Evolutionary conservation across 2,797 vertebrate species (phyloP).

Genomic region (Limosa lapponica): DNA sequence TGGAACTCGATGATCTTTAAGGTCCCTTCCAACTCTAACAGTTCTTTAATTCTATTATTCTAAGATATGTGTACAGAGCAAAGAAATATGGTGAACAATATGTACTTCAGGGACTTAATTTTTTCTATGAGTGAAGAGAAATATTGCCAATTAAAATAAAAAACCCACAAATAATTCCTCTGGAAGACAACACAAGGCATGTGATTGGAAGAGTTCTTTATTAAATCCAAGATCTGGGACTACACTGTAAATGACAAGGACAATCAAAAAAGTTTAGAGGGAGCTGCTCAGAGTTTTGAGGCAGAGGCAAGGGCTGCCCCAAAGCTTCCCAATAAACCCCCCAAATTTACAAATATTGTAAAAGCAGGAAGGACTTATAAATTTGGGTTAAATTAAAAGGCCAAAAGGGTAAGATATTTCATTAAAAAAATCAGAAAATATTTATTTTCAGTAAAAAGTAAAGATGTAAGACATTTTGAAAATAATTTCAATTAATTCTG

Average conservation of each 20-base stretch:
- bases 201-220: not conserved
- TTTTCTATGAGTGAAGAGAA: not conserved
- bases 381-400: not conserved
- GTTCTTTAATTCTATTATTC: too few relatives aligned
- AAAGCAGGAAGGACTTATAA: not conserved
- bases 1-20: too few relatives aligned
- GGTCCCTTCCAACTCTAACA: too few relatives aligned
- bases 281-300: not conserved
- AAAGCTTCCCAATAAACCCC: not conserved
- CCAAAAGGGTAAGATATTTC: not conserved
- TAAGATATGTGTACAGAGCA: not conserved
- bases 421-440: not conserved
- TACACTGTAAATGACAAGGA: not conserved
- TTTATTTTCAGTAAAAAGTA: not conserved
- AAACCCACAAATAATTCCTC: not conserved
- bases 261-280: not conserved
- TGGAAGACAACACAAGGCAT: not conserved
- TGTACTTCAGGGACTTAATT: not conserved
- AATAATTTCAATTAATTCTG: not conserved
- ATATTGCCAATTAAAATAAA: not conserved
- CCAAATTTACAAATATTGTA: not conserved
- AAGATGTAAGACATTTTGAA: not conserved
- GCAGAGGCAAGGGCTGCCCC: not conserved
- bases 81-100: not conserved
- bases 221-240: not conserved